Evolutionary conservation across 2,113 vertebrate species (phyloP).

Genomic region (Sinocyclocheilus grahami): DNA sequence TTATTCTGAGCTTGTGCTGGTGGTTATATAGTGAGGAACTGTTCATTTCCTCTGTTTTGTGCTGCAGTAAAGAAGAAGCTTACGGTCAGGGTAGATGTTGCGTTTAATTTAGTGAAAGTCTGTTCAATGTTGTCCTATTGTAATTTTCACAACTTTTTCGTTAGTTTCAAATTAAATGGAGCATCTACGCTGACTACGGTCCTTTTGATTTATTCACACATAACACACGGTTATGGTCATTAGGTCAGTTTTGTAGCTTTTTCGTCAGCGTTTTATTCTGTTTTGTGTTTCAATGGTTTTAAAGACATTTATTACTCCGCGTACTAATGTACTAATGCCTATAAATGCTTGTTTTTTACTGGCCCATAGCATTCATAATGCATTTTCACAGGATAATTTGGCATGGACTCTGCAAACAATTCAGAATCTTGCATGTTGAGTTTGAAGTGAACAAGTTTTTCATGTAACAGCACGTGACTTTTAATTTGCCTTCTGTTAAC

Average conservation of each 20-base stretch:
- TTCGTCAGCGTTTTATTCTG: not conserved
- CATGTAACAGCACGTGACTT: not conserved
- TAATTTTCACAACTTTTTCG: not conserved
- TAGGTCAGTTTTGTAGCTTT: conserved; percentile 27
- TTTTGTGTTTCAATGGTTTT: conserved; percentile 11
- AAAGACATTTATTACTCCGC: not conserved
- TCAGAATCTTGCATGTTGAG: not conserved
- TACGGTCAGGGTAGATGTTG: not conserved
- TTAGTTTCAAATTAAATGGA: not conserved
- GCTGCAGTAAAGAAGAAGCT: not conserved
- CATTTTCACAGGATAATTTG: not conserved
- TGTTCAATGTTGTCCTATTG: not conserved
- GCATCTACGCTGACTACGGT: not conserved
- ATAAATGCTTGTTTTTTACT: conserved; percentile 6
- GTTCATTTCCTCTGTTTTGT: not conserved
- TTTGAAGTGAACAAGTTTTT: not conserved
- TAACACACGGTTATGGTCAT: not conserved
- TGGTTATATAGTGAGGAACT: not conserved
- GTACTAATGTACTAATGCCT: not conserved
- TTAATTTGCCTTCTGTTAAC: not conserved
- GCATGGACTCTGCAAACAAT: not conserved
- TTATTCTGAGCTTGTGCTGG: not conserved
- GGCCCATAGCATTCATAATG: not conserved
- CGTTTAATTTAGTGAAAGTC: not conserved
- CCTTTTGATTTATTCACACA: not conserved